A percentile compares a stretch with the other conserved stretches of the same genome.
These are phyloP conservation scores for Chorisops tibialis DNA, from an alignment of 2,888 invertebrate species.

Conservation along the genomic window DNA sequence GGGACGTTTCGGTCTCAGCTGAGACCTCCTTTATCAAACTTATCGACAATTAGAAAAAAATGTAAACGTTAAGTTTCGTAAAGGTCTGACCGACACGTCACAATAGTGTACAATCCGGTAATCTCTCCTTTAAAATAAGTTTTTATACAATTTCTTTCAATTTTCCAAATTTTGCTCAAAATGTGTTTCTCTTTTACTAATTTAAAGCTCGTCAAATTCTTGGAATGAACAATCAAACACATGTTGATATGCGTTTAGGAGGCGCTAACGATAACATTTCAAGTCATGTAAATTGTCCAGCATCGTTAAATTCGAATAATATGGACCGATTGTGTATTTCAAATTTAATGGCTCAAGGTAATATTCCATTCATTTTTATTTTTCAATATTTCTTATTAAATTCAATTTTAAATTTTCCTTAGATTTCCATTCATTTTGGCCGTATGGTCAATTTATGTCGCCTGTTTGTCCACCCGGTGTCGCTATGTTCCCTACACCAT, in stretches of 20 bases:
- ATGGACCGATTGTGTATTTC: conserved; percentile 41
- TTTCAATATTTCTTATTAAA: neutral
- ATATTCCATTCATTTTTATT: neutral
- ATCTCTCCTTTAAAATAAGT: too few relatives aligned
- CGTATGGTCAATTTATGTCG: conserved; percentile 41
- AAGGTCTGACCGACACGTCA: too few relatives aligned
- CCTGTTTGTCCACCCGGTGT: conserved; percentile 40
- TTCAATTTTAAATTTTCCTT: neutral
- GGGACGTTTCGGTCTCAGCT: too few relatives aligned
- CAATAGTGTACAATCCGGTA: too few relatives aligned
- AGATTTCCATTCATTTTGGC: conserved; percentile 42
- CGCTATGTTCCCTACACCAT: conserved; percentile 36
- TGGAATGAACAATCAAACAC: conserved; percentile 35
- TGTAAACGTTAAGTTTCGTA: too few relatives aligned
- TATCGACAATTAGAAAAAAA: too few relatives aligned
- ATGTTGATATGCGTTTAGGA: conserved; percentile 25
- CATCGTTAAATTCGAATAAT: conserved; percentile 13
- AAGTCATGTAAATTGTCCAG: conserved; percentile 14
- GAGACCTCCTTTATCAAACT: too few relatives aligned
- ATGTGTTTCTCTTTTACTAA: conserved; percentile 5
- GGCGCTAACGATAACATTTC: conserved; percentile 11
- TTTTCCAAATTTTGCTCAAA: neutral
- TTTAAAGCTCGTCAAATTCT: conserved; percentile 41
- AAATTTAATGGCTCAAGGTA: conserved; percentile 41
- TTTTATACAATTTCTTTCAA: too few relatives aligned